Base-by-base conservation (phyloP, 2,113 vertebrate species). In the Ptilorrhoa leucosticta region DNA sequence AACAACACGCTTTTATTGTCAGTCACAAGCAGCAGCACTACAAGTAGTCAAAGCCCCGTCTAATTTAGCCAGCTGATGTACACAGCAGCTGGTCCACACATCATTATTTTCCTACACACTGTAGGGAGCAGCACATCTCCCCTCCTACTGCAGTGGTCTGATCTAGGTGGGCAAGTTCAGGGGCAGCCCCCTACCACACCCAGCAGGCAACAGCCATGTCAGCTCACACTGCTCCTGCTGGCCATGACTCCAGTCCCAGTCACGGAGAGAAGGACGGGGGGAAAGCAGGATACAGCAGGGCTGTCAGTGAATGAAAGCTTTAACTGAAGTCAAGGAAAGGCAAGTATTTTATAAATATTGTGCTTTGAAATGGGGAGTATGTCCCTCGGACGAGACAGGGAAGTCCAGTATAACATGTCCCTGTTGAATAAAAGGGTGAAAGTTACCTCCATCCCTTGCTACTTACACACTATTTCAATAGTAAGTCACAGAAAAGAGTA, bases 251-350 rank as follows among this genome's bases (percentile, higher is more conserved):
- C 57, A 48, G 39, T 28, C 31, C 42, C 50, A 44, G 9, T 9
- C 3, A 5, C 14, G 13, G 6, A 53, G 22, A 37, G 17, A 33
- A 15, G 33, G 30, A 31, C 9, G 2, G 0, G n/a, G 15, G 3
- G 7, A 75, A 76, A 71, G 3, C 8, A 54, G 27, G 26, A 40
- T n/a, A 42, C 4, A 71, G 19, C 61, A 72, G 15, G 15, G 16
- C 27, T 7, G 3, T 16, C 57, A 40, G 42, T 23, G 16, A 89
- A 78, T 12, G 0, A 12, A 70, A 39, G 12, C 44, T 68, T 73
- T 50, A 81, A 51, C 12, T 75, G 14, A 69, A 70, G 56, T 40
- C 31, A 69, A 87, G 11, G 35, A 71, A 70, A 81, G 22, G 10
- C 7, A 80, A 81, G 19, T 44, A 58, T 72, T 48, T 70, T 21